These are phyloP conservation scores for Spisula solida DNA, from an alignment of 2,888 invertebrate species.

Conservation along the genomic window DNA sequence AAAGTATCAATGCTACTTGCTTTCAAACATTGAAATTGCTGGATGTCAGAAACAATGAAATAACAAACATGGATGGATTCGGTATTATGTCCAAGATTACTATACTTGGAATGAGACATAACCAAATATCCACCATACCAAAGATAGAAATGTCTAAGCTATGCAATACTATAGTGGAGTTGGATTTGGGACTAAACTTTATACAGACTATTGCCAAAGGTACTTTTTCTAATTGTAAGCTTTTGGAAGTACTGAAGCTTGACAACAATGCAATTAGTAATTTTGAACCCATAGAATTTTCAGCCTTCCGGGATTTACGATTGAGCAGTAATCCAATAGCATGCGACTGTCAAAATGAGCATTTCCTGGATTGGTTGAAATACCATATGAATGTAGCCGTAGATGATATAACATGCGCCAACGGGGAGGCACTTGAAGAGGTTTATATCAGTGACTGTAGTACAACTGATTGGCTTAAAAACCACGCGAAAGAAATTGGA, in stretches of 20 bases:
- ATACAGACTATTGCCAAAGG: background rate
- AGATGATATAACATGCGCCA: conserved; percentile 22
- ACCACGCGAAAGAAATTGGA: background rate
- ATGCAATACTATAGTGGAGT: background rate
- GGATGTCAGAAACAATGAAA: conserved; percentile 8
- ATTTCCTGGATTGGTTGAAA: conserved; percentile 23
- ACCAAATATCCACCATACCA: conserved; percentile 19
- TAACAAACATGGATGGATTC: background rate
- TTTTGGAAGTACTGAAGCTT: conserved; percentile 26
- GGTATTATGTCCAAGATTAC: background rate
- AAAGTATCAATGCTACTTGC: background rate
- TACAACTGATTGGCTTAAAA: background rate
- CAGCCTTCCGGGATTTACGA: background rate
- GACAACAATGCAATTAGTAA: conserved; percentile 14
- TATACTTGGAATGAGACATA: conserved; percentile 15
- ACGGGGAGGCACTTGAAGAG: background rate
- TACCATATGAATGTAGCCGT: background rate
- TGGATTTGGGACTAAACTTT: conserved; percentile 23
- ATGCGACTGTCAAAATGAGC: conserved; percentile 38
- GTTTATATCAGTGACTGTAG: conserved; percentile 1
- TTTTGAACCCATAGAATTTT: background rate
- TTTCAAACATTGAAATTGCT: background rate
- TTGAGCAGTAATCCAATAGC: background rate
- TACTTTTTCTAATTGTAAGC: conserved; percentile 15
- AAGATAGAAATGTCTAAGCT: background rate